phyloP scores from a whole-genome alignment of 2,888 invertebrate species.

The Cryptus viduatorius region DNA sequence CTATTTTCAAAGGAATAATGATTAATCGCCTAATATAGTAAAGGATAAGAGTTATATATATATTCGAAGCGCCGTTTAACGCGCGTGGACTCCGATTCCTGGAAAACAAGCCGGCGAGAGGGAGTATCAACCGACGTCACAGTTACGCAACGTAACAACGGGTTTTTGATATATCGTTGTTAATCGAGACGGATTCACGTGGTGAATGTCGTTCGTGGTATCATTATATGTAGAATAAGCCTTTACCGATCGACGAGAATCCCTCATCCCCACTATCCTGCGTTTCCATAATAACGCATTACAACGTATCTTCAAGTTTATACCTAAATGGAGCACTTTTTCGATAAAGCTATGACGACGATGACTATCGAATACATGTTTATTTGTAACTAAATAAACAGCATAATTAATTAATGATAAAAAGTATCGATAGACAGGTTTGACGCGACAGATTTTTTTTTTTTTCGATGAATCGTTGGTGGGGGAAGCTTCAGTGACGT shows the following conservation, averaged over 20 bases:
- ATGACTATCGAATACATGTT: not conserved
- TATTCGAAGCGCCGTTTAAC: not conserved
- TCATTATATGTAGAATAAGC: slow-evolving; percentile 10
- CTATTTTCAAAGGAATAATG: not conserved
- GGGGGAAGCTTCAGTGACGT: slow-evolving; percentile 26
- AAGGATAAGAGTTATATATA: not conserved
- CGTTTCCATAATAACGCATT: not conserved
- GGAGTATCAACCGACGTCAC: slow-evolving; percentile 14
- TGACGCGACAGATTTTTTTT: slow-evolving; percentile 7
- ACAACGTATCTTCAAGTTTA: not conserved
- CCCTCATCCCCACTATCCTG: not conserved
- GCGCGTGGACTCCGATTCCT: slow-evolving; percentile 14
- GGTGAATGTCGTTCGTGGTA: not conserved
- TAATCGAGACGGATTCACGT: slow-evolving; percentile 22
- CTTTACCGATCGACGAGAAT: not conserved
- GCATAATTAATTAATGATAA: not conserved
- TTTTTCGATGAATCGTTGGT: not conserved
- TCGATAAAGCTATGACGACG: not conserved
- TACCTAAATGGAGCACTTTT: not conserved
- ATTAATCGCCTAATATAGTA: not conserved
- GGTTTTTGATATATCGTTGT: slow-evolving; percentile 6
- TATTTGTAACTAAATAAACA: not conserved
- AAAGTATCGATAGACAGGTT: slow-evolving; percentile 14
- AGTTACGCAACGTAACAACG: slow-evolving; percentile 32
- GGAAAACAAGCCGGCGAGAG: not conserved